A percentile compares a stretch with the other conserved stretches of the same genome.
Evolutionary conservation across 2,113 vertebrate species (phyloP).

Genomic region (Hypocryptadius cinnamomeus): DNA sequence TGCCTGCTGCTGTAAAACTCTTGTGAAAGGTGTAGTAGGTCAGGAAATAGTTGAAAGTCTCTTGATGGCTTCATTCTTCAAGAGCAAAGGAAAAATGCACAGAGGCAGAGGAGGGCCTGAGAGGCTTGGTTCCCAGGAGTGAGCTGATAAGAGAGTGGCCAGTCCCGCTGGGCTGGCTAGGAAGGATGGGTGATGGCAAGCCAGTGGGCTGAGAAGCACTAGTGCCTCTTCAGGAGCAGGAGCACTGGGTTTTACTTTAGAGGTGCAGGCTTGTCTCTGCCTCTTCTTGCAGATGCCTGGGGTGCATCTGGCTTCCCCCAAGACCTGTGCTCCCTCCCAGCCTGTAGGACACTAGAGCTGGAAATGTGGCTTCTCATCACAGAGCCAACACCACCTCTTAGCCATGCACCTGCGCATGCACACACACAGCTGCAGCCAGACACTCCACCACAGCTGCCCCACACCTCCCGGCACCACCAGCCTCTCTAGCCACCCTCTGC

Average conservation of each 20-base stretch:
- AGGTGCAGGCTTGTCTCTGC: not conserved
- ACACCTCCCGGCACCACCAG: accelerated
- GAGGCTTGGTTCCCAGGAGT: accelerated
- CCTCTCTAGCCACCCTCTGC: not conserved
- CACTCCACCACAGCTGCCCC: not conserved
- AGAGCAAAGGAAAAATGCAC: not conserved
- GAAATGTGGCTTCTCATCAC: not conserved
- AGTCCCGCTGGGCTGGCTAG: not conserved
- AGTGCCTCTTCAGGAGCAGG: not conserved
- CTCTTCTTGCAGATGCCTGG: not conserved
- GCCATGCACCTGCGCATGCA: too few species aligned
- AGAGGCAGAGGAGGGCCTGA: not conserved
- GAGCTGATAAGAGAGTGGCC: accelerated
- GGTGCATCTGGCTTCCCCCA: not conserved
- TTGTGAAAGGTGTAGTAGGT: not conserved
- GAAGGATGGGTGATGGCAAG: not conserved
- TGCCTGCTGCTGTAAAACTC: not conserved
- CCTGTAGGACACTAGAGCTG: not conserved
- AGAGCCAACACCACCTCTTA: not conserved
- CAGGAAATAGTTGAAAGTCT: not conserved
- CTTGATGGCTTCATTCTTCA: not conserved
- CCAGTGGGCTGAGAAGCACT: accelerated
- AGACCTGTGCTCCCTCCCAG: not conserved
- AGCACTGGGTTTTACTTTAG: not conserved
- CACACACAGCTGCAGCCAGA: not conserved